Evolutionary conservation across 2,113 vertebrate genomes (phyloP).

Genomic region (Leuciscus idus): DNA sequence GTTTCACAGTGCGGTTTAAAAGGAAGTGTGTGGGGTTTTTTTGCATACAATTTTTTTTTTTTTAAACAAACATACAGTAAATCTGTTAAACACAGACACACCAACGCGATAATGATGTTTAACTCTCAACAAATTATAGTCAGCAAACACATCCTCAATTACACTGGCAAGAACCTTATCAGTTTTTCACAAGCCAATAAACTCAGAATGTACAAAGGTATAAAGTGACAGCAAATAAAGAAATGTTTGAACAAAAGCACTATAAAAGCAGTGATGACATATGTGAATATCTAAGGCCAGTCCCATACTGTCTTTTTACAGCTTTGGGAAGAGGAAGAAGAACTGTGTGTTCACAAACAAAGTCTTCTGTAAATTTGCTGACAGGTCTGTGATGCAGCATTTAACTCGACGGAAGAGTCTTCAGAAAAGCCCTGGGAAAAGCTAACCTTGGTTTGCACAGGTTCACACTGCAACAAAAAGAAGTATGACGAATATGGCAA

Average conservation of each 20-base stretch:
- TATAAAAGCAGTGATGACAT: constrained; percentile 32
- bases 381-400: constrained; percentile 29
- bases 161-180: constrained; percentile 24
- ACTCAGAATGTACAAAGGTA: constrained; percentile 23
- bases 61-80: constrained; percentile 32
- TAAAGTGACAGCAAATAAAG: constrained; percentile 19
- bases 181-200: constrained; percentile 22
- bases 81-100: constrained; percentile 24
- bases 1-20: neutral
- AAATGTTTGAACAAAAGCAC: constrained; percentile 33
- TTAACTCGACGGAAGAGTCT: neutral
- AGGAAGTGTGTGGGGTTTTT: neutral
- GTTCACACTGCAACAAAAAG: too few species aligned
- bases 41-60: neutral
- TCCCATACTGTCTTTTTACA: constrained; percentile 8
- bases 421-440: constrained; percentile 48
- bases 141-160: constrained; percentile 33
- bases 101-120: constrained; percentile 24
- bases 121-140: constrained; percentile 7
- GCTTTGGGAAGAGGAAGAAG: constrained; percentile 46
- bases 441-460: constrained; percentile 29
- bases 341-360: constrained; percentile 51
- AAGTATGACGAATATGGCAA: neutral
- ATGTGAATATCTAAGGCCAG: constrained; percentile 14
- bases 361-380: constrained; percentile 27